These are phyloP conservation scores for Anodontia alba DNA, from an alignment of 2,888 invertebrate species.

Conservation along the genomic window DNA sequence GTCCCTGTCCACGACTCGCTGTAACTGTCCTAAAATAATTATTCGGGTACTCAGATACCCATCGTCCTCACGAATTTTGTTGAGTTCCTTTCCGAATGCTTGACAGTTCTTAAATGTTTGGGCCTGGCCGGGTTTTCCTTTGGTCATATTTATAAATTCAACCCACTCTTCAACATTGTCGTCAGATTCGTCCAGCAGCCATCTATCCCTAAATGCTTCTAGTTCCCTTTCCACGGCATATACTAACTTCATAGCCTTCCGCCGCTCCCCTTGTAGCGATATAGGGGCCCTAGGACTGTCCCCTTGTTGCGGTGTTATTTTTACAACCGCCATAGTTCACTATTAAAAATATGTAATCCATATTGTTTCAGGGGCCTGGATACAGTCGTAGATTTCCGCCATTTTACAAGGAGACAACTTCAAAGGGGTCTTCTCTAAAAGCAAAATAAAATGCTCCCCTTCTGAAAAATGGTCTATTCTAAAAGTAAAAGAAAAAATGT, in stretches of 20 bases:
- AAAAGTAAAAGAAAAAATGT: no score
- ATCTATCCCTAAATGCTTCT: constrained; percentile 64
- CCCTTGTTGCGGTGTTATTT: constrained; percentile 39
- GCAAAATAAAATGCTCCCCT: no score
- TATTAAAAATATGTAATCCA: no score
- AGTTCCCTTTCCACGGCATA: constrained; percentile 69
- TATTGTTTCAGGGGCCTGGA: no score
- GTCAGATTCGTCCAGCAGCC: constrained; percentile 59
- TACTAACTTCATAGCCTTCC: constrained; percentile 74
- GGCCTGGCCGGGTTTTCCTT: constrained; percentile 34
- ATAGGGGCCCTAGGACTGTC: constrained; percentile 63
- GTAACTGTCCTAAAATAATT: constrained; percentile 45
- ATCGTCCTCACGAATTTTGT: constrained; percentile 45
- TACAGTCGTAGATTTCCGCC: no score
- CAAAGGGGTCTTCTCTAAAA: no score
- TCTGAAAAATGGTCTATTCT: no score
- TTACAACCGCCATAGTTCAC: neutral
- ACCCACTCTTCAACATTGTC: constrained; percentile 62
- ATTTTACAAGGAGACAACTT: no score
- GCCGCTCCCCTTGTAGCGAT: constrained; percentile 75
- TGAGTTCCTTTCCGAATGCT: constrained; percentile 51
- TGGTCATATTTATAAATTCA: constrained; percentile 53
- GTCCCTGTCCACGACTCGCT: constrained; percentile 54
- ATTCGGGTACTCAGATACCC: constrained; percentile 49
- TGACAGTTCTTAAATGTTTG: constrained; percentile 38